These are phyloP conservation scores for Plectrocnemia conspersa DNA, from an alignment of 1,140 invertebrate species.

Conservation along the genomic window DNA sequence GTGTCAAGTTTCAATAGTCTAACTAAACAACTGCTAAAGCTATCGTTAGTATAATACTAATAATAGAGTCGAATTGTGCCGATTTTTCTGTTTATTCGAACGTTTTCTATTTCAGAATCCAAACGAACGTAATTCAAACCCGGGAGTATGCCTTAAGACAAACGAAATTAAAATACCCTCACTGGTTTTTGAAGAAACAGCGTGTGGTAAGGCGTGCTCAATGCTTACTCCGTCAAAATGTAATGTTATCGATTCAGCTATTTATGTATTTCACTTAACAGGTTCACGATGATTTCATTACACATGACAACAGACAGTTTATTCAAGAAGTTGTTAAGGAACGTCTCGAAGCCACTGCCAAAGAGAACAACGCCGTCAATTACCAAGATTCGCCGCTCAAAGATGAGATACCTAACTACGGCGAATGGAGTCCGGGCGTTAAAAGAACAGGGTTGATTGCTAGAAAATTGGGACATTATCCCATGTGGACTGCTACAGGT, in stretches of 20 bases:
- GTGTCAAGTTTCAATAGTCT: background rate
- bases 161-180: slow-evolving; percentile 15
- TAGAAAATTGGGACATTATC: slow-evolving; percentile 89
- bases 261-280: slow-evolving; percentile 40
- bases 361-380: slow-evolving; percentile 44
- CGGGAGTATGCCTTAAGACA: background rate
- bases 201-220: slow-evolving; percentile 14
- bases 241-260: background rate
- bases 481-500: slow-evolving; percentile 88
- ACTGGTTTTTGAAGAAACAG: slow-evolving; percentile 15
- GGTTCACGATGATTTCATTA: slow-evolving; percentile 66
- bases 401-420: slow-evolving; percentile 49
- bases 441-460: slow-evolving; percentile 82
- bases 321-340: slow-evolving; percentile 72
- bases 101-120: slow-evolving; percentile 8
- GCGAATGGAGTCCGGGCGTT: slow-evolving; percentile 60
- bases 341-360: slow-evolving; percentile 46
- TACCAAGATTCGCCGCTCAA: slow-evolving; percentile 48
- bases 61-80: background rate
- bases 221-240: background rate
- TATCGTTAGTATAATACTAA: slow-evolving; percentile 8
- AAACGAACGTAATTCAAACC: background rate
- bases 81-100: background rate
- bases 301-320: slow-evolving; percentile 76
- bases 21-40: slow-evolving; percentile 3